These are phyloP conservation scores for Pteropus rufus DNA, from an alignment of 2,797 vertebrate genomes.

Conservation along the genomic window DNA sequence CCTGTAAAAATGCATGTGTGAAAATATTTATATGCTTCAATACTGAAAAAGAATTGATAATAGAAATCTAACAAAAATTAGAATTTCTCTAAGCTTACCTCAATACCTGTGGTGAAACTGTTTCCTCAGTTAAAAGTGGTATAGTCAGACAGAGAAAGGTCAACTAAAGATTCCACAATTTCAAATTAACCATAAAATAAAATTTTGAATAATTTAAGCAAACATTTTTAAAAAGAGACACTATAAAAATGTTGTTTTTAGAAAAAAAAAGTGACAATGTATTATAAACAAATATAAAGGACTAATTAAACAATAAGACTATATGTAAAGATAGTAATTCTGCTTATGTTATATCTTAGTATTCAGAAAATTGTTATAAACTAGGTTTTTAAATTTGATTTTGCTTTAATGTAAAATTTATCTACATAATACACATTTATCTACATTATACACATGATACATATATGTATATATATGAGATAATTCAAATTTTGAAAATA, in stretches of 20 bases:
- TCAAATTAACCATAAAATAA: not conserved
- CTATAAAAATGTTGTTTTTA: not conserved
- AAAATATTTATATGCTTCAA: not conserved
- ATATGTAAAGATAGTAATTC: not conserved
- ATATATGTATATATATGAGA: not conserved
- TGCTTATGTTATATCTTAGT: not conserved
- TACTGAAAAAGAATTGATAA: not conserved
- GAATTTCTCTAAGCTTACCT: not conserved
- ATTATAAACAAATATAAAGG: not conserved
- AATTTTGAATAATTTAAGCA: not conserved
- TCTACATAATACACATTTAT: too few relatives aligned
- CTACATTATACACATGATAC: too few relatives aligned
- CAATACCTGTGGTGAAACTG: not conserved
- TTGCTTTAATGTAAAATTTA: not conserved
- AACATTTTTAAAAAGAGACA: not conserved
- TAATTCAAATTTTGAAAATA: not conserved
- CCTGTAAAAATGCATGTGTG: not conserved
- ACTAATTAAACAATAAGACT: not conserved
- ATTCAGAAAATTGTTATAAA: not conserved
- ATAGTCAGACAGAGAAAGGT: not conserved
- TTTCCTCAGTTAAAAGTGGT: not conserved
- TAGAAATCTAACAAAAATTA: not conserved
- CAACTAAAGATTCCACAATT: not conserved
- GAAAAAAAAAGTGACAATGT: not conserved
- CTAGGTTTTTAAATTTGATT: not conserved